phyloP scores from a whole-genome alignment of 2,797 vertebrate genomes.

The Tenualosa ilisha region DNA sequence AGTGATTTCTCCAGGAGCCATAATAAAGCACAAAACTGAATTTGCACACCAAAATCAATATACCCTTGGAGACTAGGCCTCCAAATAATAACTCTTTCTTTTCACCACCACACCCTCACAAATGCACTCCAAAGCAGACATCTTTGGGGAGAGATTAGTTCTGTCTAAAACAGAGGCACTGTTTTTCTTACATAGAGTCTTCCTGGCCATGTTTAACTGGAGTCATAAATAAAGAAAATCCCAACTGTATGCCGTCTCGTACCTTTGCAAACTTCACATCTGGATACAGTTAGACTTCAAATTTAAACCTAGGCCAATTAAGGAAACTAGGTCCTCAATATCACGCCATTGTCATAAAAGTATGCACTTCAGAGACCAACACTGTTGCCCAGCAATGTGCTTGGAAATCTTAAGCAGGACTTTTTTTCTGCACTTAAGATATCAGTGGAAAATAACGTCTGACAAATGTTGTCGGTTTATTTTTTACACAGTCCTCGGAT shows the following conservation, averaged over 20 bases:
- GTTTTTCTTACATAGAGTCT: conserved; percentile 63
- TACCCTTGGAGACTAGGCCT: background rate
- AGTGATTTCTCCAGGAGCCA: background rate
- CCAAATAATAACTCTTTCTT: background rate
- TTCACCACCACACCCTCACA: background rate
- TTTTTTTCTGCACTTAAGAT: conserved; percentile 11
- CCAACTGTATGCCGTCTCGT: conserved; percentile 63
- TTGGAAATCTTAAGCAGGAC: background rate
- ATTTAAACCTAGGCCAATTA: conserved; percentile 32
- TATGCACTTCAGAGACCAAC: conserved; percentile 30
- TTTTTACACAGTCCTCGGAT: background rate
- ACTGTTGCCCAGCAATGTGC: background rate
- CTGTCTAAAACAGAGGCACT: conserved; percentile 40
- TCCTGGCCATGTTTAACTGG: conserved; percentile 57
- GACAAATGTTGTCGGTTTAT: background rate
- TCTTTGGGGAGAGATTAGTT: conserved; percentile 43
- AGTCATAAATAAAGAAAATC: conserved; percentile 66
- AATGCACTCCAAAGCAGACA: background rate
- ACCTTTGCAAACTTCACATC: conserved; percentile 69
- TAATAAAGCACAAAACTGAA: background rate
- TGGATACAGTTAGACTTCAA: conserved; percentile 66
- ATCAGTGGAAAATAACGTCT: background rate
- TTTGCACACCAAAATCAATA: background rate
- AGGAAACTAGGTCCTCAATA: conserved; percentile 62
- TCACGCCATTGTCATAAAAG: conserved; percentile 41